phyloP scores from a whole-genome alignment of 2,113 vertebrate species.

The Ammospiza caudacuta region DNA sequence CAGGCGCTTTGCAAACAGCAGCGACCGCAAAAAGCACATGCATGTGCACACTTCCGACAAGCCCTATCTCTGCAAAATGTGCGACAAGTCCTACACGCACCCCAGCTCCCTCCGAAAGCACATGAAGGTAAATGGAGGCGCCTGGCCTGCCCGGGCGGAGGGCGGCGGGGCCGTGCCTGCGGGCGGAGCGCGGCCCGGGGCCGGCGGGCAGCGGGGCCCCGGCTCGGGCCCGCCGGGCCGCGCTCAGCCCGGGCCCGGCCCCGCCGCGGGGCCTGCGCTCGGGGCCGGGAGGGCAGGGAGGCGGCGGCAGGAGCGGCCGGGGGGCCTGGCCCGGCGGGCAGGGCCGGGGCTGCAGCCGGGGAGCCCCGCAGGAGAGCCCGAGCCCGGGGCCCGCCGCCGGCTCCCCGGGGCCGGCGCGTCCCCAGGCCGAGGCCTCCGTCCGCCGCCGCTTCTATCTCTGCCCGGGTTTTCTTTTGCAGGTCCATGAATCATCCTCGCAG shows the following conservation, averaged over 20 bases:
- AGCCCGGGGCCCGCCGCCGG: background rate
- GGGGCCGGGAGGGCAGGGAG: too few relatives aligned
- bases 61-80: constrained; percentile 99
- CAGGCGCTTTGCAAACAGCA: constrained; percentile 98
- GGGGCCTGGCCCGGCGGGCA: too few relatives aligned
- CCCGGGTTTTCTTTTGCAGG: constrained; percentile 80
- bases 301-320: too few relatives aligned
- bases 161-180: background rate
- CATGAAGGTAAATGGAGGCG: constrained; percentile 88
- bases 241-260: too few relatives aligned
- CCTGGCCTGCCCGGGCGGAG: background rate
- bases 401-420: background rate
- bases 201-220: too few relatives aligned
- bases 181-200: background rate
- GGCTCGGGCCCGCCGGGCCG: too few relatives aligned
- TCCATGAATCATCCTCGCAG: constrained; percentile 94
- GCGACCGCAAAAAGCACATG: constrained; percentile 99
- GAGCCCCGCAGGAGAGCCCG: background rate
- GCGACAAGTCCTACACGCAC: constrained; percentile 97
- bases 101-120: constrained; percentile 96
- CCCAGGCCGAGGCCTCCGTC: background rate
- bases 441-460: constrained; percentile 8
- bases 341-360: background rate
- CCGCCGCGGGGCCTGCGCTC: too few relatives aligned
- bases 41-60: constrained; percentile 99